Percentiles rank a stretch among this genome's conserved stretches.
phyloP scores from a whole-genome alignment of 2,888 invertebrate genomes.

The Drosophila pullipes region DNA sequence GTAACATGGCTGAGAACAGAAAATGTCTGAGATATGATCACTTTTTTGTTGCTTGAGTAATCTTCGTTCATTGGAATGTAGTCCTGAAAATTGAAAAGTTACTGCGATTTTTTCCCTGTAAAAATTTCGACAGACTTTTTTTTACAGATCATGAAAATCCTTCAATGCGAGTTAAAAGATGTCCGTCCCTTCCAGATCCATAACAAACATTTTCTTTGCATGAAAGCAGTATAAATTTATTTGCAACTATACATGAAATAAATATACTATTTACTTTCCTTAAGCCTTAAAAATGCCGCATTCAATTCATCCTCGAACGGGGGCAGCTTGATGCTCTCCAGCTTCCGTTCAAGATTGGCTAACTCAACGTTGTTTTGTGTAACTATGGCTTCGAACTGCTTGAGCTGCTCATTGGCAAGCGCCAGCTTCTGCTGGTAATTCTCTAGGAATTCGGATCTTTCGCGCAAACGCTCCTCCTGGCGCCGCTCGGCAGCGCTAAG shows the following conservation, averaged over 20 bases:
- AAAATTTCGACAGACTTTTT: neutral
- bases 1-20: neutral
- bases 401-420: slow-evolving; percentile 29
- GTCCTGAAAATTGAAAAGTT: neutral
- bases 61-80: neutral
- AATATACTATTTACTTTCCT: neutral
- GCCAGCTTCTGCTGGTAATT: slow-evolving; percentile 18
- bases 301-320: slow-evolving; percentile 20
- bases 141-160: neutral
- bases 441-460: slow-evolving; percentile 9
- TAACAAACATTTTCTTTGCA: neutral
- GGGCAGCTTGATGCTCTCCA: slow-evolving; percentile 11
- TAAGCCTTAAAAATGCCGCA: neutral
- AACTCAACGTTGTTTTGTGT: slow-evolving; percentile 10
- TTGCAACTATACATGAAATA: neutral
- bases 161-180: neutral
- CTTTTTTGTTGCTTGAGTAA: neutral
- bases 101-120: neutral
- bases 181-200: neutral
- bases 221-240: neutral
- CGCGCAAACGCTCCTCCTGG: slow-evolving; percentile 35
- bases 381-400: slow-evolving; percentile 8
- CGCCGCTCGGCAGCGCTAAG: slow-evolving; percentile 56
- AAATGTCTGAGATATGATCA: neutral
- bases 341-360: slow-evolving; percentile 1